Evolutionary conservation across 2,113 vertebrate genomes (phyloP).

Genomic region (Hippoglossus stenolepis): DNA sequence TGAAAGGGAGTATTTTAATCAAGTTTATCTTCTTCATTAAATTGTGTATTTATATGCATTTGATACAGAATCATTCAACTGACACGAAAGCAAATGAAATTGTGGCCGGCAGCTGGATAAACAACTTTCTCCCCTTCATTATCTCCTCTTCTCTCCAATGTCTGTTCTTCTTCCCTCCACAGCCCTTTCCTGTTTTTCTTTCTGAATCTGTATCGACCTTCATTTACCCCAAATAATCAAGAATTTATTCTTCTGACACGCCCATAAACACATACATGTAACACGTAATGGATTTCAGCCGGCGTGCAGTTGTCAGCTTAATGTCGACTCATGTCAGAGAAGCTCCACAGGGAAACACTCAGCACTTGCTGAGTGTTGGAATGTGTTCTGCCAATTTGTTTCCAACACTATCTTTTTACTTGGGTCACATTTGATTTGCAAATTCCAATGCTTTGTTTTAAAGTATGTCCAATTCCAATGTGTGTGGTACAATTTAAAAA

Average conservation of each 20-base stretch:
- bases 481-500: neutral
- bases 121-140: too few relatives aligned
- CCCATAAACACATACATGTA: neutral
- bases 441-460: neutral
- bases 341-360: constrained; percentile 20
- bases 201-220: neutral
- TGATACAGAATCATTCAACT: neutral
- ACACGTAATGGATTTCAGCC: neutral
- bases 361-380: neutral
- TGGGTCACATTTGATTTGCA: neutral
- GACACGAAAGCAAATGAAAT: neutral
- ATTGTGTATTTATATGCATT: neutral
- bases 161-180: neutral
- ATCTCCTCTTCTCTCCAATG: neutral
- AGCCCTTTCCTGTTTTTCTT: neutral
- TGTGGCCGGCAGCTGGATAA: constrained; percentile 3
- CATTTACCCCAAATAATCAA: neutral
- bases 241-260: constrained; percentile 2
- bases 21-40: neutral
- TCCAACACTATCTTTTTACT: constrained; percentile 8
- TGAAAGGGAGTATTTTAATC: neutral
- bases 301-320: neutral
- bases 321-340: constrained; percentile 4
- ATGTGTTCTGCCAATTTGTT: neutral
- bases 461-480: neutral